Evolutionary conservation across 2,797 vertebrate species (phyloP), one percentile per base, ranked within the genome.

Genomic region (Octomys mimax): DNA sequence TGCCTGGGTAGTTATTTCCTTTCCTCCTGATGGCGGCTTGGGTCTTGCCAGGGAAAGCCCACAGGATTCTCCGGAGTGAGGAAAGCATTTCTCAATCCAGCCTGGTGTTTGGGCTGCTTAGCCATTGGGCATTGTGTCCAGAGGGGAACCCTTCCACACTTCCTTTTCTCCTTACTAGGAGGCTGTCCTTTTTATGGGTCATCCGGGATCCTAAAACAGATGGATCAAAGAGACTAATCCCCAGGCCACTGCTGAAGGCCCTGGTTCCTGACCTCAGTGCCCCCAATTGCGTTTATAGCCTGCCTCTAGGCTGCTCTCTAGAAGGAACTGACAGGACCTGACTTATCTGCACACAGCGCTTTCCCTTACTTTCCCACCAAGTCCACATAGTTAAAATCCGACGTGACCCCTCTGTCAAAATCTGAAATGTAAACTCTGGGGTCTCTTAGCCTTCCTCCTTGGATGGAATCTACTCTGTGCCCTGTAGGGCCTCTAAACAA

Each of bases 301-400:
- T 36, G 66, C 70, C 62, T 39, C 52, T 54, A 52, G 54, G 64
- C 8, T 1, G 0, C 16, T 70, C 24, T 89, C 10, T 28, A n/a
- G 46, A 83, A 42, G 73, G 62, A 62, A 33, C 61, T 19, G 46
- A 6, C 59, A 31, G 81, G 33, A 75, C 31, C 62, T 12, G 82
- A 13, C 19, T 61, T 26, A 49, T 39, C 8, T 4, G 13, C 73
- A 49, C 39, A 62, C 2, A 0, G 22, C 7, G 11, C 28, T 54
- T 75, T 80, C 26, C 81, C 8, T 68, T 19, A 46, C 73, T 80
- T 64, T 66, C 54, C 68, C 70, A n/a, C 68, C 39, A 36, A 24
- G 26, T 64, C 81, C 92, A 96, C 96, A 92, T 82, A 95, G 97
- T 97, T 97, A 96, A 97, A 86, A 97, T 97, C 95, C 97, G 98